Evolutionary conservation across 2,888 invertebrate species (phyloP), one percentile per base, ranked within the genome.

Genomic region (Aleiodes testaceus): DNA sequence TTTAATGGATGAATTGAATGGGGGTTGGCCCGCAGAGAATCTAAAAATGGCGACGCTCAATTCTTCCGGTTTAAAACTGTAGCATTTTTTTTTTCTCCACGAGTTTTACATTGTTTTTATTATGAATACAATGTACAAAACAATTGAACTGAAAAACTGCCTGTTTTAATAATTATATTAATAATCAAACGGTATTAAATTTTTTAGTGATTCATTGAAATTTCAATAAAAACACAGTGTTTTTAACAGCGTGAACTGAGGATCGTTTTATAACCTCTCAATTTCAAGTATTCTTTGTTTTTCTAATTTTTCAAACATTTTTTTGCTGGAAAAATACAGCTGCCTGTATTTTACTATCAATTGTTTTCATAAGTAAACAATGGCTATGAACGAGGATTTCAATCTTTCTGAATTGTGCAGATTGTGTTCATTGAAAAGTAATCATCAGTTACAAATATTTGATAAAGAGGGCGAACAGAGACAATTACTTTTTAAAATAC

Each of bases 381-480:
- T 91, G 90, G 91, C 91, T 87, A 91, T 91, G 89, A 85, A 79
- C 79, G 88, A 88, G 72, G 91, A 92, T 87, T 91, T 93, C 82
- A 92, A 92, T 88, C 92, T 92, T 88, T 90, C 91, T 77, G 92
- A 93, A 89, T 89, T 93, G 79, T 93, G 93, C 86, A 90, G 93
- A 84, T 89, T 93, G 78, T 93, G 93, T 86, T 92, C 92, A 79
- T 88, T 93, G 79, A 92, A 92, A 88, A 91, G 91, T 84, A 92
- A 91, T 76, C 91, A 92, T 79, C 89, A 92, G 85, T 89, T 93
- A 79, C 91, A 92, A 85, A 91, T 93, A 83, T 93, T 93, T 85
- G 93, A 92, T 84, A 92, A 92, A 85, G 92, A 92, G 85, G 91
- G 92, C 66, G 93, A 93, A 84, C 92, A 92, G 85, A 89, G 92